These are phyloP conservation scores for Rachycentron canadum DNA, from an alignment of 2,797 vertebrate species.

Conservation along the genomic window DNA sequence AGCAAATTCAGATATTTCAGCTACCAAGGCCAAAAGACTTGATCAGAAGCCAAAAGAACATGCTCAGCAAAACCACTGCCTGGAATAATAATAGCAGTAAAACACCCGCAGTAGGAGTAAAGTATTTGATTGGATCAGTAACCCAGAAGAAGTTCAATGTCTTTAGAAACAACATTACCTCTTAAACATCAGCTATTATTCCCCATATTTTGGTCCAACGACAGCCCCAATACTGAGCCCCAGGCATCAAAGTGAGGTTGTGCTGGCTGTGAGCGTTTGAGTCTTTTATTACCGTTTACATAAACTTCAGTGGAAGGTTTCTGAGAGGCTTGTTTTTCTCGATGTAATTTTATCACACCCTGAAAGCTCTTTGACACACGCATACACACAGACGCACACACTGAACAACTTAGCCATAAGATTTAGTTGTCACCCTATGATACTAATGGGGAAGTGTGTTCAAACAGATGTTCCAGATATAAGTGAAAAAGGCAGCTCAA, in stretches of 20 bases:
- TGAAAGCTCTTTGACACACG: slow-evolving; percentile 37
- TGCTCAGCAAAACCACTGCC: slow-evolving; percentile 47
- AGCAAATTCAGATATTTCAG: slow-evolving; percentile 15
- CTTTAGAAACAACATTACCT: slow-evolving; percentile 41
- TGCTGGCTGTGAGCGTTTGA: slow-evolving; percentile 20
- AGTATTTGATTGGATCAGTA: slow-evolving; percentile 48
- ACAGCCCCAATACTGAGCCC: neutral
- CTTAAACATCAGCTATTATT: slow-evolving; percentile 40
- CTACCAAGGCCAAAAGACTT: slow-evolving; percentile 28
- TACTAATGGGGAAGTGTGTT: slow-evolving; percentile 57
- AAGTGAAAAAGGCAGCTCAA: slow-evolving; percentile 14
- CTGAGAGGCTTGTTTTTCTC: slow-evolving; percentile 37
- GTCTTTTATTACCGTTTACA: slow-evolving; percentile 32
- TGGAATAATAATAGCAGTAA: slow-evolving; percentile 60
- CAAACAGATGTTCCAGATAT: slow-evolving; percentile 65
- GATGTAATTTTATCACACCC: slow-evolving; percentile 48
- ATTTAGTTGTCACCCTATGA: slow-evolving; percentile 50
- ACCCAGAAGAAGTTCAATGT: slow-evolving; percentile 34
- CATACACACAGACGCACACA: neutral
- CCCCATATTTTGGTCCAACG: slow-evolving; percentile 20
- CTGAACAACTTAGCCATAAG: slow-evolving; percentile 37
- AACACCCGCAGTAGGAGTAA: slow-evolving; percentile 25
- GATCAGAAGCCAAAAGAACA: slow-evolving; percentile 24
- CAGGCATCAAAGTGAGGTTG: neutral
- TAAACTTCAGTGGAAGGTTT: slow-evolving; percentile 24